Percentiles rank a stretch among this genome's conserved stretches.
These are phyloP conservation scores for Homarus gammarus DNA, from an alignment of 2,888 invertebrate species.

Conservation along the genomic window DNA sequence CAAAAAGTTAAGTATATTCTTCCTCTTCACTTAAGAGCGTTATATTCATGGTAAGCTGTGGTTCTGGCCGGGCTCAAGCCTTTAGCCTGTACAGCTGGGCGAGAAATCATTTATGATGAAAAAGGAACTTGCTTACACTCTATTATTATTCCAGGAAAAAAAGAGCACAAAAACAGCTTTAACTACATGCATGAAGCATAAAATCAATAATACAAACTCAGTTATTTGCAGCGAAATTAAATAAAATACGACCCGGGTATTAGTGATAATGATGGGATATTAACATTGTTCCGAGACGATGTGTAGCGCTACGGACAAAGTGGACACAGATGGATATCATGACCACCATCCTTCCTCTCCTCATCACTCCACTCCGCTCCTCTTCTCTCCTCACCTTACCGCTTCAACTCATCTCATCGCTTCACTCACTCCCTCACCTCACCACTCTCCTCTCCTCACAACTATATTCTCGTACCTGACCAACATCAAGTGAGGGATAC, in stretches of 20 bases:
- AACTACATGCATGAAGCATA: neutral
- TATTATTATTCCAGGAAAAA: neutral
- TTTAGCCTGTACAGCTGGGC: neutral
- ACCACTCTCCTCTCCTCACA: too few relatives aligned
- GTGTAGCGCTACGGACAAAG: neutral
- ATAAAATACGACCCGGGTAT: neutral
- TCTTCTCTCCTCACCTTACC: neutral
- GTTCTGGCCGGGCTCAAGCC: neutral
- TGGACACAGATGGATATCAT: neutral
- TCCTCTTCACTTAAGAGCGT: too few relatives aligned
- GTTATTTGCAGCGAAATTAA: neutral
- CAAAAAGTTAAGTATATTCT: too few relatives aligned
- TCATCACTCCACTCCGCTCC: neutral
- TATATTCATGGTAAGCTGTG: too few relatives aligned
- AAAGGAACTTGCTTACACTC: neutral
- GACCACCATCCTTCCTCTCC: neutral
- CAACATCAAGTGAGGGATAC: too few relatives aligned
- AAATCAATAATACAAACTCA: conserved; percentile 4
- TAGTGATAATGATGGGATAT: neutral
- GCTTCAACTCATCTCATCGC: too few relatives aligned
- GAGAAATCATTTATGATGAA: neutral
- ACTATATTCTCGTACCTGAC: too few relatives aligned
- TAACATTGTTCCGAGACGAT: neutral
- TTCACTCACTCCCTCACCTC: too few relatives aligned
- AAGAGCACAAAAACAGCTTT: neutral